Percentiles rank a stretch among this genome's conserved stretches.
Evolutionary conservation across 2,113 vertebrate species (phyloP).

Genomic region (Coreoperca whiteheadi): DNA sequence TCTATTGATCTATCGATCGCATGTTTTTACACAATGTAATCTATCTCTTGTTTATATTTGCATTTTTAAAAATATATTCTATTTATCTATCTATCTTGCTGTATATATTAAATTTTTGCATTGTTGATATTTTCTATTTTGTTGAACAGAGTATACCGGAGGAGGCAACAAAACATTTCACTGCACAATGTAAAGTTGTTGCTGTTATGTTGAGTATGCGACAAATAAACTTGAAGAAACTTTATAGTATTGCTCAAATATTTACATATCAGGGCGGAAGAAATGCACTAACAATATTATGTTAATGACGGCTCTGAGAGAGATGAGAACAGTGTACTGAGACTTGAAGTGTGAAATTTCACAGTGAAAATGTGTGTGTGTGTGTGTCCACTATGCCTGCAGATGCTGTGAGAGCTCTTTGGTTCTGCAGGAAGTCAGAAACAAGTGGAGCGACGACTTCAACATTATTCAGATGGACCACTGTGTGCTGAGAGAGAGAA

Average conservation of each 20-base stretch:
- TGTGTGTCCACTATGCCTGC: background rate
- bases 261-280: background rate
- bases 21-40: too few relatives aligned
- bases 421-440: slow-evolving; percentile 69
- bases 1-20: too few relatives aligned
- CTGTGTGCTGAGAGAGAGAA: slow-evolving; percentile 47
- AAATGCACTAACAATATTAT: background rate
- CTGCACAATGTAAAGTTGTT: background rate
- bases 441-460: slow-evolving; percentile 61
- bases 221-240: background rate
- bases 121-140: background rate
- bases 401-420: slow-evolving; percentile 36
- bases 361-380: background rate
- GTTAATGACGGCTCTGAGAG: background rate
- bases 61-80: background rate
- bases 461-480: slow-evolving; percentile 71
- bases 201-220: background rate
- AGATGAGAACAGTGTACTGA: background rate
- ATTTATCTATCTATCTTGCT: background rate
- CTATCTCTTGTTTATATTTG: too few relatives aligned
- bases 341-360: slow-evolving; percentile 8
- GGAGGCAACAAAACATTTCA: background rate
- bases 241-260: background rate
- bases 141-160: background rate
- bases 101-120: background rate